phyloP scores from a whole-genome alignment of 2,797 vertebrate species.

The Pangasius sanitwongsei region DNA sequence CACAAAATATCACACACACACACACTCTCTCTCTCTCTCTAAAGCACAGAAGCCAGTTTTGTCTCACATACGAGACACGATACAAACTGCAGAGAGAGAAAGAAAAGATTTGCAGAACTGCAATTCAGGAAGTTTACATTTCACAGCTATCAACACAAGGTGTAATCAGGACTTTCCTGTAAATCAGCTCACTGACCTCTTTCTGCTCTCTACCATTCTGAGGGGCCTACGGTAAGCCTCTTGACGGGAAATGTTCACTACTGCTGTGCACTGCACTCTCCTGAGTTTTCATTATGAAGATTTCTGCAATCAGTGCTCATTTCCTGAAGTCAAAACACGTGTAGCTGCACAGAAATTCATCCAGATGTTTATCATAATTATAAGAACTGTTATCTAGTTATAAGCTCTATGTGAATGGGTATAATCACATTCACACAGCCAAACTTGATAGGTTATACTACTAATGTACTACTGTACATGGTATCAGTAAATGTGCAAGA shows the following conservation, averaged over 20 bases:
- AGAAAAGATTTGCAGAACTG: constrained; percentile 28
- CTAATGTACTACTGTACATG: not conserved
- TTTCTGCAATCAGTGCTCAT: constrained; percentile 1
- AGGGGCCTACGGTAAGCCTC: constrained; percentile 12
- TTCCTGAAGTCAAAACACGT: constrained; percentile 4
- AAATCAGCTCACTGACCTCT: constrained; percentile 48
- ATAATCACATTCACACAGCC: not conserved
- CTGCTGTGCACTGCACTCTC: not conserved
- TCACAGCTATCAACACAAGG: constrained; percentile 42
- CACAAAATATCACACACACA: constrained; percentile 51
- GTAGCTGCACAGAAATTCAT: not conserved
- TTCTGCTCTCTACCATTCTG: constrained; percentile 14
- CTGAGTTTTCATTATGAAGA: not conserved
- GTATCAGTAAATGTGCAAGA: constrained; percentile 1
- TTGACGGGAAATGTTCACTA: not conserved
- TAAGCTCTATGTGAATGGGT: not conserved
- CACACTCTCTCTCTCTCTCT: constrained; percentile 7
- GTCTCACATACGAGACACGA: constrained; percentile 43
- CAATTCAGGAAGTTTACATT: constrained; percentile 54
- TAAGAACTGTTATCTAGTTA: constrained; percentile 26
- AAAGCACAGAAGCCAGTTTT: constrained; percentile 61
- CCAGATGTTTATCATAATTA: constrained; percentile 15
- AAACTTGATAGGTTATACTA: not conserved
- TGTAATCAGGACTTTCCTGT: constrained; percentile 51
- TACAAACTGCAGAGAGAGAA: constrained; percentile 24